phyloP scores from a whole-genome alignment of 1,140 invertebrate species.

The Nomia melanderi region DNA sequence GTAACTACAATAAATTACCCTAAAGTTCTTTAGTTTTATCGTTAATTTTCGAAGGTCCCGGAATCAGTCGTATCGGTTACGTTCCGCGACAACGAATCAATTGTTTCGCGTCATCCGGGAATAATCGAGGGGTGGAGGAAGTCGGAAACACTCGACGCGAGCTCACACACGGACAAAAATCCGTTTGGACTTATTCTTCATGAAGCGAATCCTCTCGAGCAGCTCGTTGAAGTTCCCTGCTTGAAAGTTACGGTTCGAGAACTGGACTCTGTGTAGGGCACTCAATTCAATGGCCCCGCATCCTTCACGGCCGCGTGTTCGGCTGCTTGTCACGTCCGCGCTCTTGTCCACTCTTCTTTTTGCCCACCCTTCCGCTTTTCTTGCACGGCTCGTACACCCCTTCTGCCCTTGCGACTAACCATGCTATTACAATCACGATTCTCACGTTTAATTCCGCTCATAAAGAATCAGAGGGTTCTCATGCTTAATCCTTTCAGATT shows the following conservation, averaged over 20 bases:
- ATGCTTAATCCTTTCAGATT: no score
- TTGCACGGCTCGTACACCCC: background rate
- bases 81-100: no score
- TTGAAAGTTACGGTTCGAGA: slow-evolving; percentile 29
- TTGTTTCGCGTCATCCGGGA: no score
- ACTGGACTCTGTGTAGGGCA: background rate
- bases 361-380: background rate
- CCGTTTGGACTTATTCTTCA: background rate
- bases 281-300: slow-evolving; percentile 25
- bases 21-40: no score
- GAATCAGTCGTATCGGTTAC: no score
- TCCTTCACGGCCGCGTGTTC: slow-evolving; percentile 1
- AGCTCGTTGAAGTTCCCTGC: background rate
- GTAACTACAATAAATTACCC: no score
- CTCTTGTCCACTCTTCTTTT: background rate
- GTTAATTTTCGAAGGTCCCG: no score
- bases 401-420: background rate
- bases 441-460: no score
- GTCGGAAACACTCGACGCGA: background rate
- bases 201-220: background rate
- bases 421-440: background rate
- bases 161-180: background rate
- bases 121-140: no score
- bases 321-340: slow-evolving; percentile 30
- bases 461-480: no score